These are phyloP conservation scores for Synergus gifuensis DNA, from an alignment of 2,888 invertebrate species.

Conservation along the genomic window DNA sequence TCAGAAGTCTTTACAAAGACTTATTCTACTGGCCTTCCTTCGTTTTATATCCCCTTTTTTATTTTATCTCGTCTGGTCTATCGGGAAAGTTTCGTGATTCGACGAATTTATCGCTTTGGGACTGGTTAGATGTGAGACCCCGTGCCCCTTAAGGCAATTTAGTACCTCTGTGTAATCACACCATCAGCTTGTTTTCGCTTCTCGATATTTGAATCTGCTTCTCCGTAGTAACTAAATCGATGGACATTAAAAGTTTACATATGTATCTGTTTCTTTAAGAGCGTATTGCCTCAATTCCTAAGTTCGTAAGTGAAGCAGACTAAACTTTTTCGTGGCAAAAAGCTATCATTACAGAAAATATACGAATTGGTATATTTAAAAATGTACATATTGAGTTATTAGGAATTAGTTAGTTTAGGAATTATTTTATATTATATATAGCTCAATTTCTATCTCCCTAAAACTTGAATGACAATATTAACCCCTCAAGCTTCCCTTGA, in stretches of 20 bases:
- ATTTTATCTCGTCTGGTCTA: constrained; percentile 3
- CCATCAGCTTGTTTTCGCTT: constrained; percentile 18
- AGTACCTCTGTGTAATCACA: background rate
- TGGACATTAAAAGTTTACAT: background rate
- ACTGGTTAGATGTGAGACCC: constrained; percentile 21
- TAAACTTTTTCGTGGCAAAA: background rate
- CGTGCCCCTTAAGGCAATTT: background rate
- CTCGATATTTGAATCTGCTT: constrained; percentile 19
- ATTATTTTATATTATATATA: background rate
- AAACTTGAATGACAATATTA: background rate
- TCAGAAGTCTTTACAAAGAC: constrained; percentile 1
- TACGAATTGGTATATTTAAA: too few species aligned
- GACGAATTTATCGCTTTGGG: background rate
- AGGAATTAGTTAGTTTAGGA: too few species aligned
- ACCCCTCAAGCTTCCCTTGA: background rate
- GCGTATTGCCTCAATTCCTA: background rate
- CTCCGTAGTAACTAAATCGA: background rate
- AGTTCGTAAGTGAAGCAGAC: background rate
- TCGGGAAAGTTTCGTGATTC: constrained; percentile 19
- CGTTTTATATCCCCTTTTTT: background rate
- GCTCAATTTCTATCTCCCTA: background rate
- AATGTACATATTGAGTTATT: too few species aligned
- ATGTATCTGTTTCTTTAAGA: constrained; percentile 20
- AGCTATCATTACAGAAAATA: too few species aligned
- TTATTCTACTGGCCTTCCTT: background rate